Evolutionary conservation across 64 coral and sea anemone genomes (phyloP), one percentile per base, ranked within the genome.

Genomic region (Acropora yongei): DNA sequence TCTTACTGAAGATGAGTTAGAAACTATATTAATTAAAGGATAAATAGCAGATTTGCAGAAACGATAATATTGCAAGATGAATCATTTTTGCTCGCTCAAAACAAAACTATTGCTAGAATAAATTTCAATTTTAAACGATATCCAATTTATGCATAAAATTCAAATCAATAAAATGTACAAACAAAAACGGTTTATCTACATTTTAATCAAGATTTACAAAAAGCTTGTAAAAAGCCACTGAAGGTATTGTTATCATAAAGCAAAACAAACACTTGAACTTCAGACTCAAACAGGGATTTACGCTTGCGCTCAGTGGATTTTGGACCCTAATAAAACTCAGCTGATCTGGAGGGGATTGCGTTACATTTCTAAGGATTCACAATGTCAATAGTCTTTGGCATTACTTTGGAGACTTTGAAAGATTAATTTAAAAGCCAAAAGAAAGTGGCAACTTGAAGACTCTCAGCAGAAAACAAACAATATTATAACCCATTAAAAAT

Each of bases 401-500:
- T 8, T 57, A 75, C 4, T 6, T 57, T n/a, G 3, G 6, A 1
- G 39, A 50, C 72, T n/a, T 55, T 65, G 7, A n/a, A 40, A 68
- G 41, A 12, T 84, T 14, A 1, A 44, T 16, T 9, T 2, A 30
- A 65, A 18, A 65, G 42, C 14, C 10, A 78, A 19, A 65, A 12
- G 0, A 16, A 44, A 42, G 14, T 78, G 63, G 47, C 58, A 74
- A 40, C 8, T 7, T 14, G 5, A 3, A 42, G 18, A 11, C n/a
- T 66, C 48, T 12, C 7, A 63, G 10, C 11, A 0, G 76, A 65
- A 55, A 50, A 68, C 13, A 68, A 30, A 53, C 14, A 11, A 58
- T 30, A 41, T 78, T 39, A 77, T 55, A 67, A 63, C 8, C 14
- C 75, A 90, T 63, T 78, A 42, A 78, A 89, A 73, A 86, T 79